Conservation (phyloP, 2,888 invertebrate species). For the Melieria picta region DNA sequence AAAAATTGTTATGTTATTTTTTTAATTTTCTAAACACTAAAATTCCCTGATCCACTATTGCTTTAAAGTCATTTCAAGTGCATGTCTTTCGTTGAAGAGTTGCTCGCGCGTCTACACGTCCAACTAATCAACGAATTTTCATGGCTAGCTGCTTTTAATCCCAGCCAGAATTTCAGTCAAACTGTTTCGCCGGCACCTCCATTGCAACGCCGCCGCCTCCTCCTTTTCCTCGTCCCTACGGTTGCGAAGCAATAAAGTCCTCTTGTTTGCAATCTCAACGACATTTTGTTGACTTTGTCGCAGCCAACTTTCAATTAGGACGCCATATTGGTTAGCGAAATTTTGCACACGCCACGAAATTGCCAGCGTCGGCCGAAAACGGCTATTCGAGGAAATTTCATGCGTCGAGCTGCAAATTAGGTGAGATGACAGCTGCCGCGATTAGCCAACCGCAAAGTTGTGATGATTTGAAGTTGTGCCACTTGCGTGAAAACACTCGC, state of each 20-base stretch:
- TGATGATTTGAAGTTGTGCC: slow-evolving; percentile 46
- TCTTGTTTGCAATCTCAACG: not conserved
- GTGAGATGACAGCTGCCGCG: slow-evolving; percentile 53
- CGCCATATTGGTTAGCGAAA: not conserved
- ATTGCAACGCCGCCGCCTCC: not conserved
- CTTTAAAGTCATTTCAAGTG: too few species aligned
- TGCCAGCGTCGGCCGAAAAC: not conserved
- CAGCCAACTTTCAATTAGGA: not conserved
- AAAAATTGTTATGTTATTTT: too few species aligned
- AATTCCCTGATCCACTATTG: too few species aligned
- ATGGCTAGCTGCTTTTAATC: slow-evolving; percentile 11
- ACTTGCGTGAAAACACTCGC: not conserved
- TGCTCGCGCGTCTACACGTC: too few species aligned
- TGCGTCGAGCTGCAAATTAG: slow-evolving; percentile 11
- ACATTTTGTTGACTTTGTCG: not conserved
- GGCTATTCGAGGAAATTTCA: not conserved
- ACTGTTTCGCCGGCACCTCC: not conserved
- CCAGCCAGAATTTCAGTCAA: not conserved
- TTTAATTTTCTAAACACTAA: too few species aligned
- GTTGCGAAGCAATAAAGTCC: not conserved
- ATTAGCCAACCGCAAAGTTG: slow-evolving; percentile 63
- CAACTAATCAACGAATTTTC: slow-evolving; percentile 14
- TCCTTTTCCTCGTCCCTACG: not conserved
- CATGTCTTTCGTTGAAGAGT: too few species aligned
- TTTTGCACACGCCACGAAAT: not conserved